Conservation (phyloP, 2,888 invertebrate species). For the Anodontia alba region DNA sequence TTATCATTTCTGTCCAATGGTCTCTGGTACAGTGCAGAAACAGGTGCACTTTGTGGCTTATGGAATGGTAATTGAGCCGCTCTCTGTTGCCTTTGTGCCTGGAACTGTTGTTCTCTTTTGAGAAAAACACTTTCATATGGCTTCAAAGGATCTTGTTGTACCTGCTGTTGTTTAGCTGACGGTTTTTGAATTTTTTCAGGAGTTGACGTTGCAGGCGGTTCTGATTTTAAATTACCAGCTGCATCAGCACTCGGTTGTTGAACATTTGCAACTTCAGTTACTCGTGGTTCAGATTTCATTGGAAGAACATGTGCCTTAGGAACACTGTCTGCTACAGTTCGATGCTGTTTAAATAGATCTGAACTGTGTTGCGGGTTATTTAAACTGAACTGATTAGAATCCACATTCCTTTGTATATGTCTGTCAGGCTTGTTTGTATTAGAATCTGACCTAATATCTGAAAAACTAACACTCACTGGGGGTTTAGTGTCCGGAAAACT, state of each 20-base stretch:
- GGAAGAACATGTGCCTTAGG: not conserved
- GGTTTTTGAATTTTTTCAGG: not conserved
- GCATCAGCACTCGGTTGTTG: conserved; percentile 1
- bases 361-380: not conserved
- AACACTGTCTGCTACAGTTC: conserved; percentile 9
- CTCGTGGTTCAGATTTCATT: conserved; percentile 1
- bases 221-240: not conserved
- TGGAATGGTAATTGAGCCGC: not conserved
- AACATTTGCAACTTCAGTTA: not conserved
- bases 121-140: conserved; percentile 10
- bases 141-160: conserved; percentile 6
- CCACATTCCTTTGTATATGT: not conserved
- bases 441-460: not conserved
- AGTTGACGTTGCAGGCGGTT: not conserved
- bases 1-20: conserved; percentile 6
- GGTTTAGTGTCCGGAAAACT: not conserved
- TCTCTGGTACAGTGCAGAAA: not conserved
- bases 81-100: not conserved
- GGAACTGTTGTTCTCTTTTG: not conserved
- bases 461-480: not conserved
- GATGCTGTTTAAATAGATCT: conserved; percentile 9
- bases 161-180: not conserved
- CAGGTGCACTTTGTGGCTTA: not conserved
- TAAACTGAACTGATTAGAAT: not conserved
- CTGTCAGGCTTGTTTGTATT: conserved; percentile 2